Evolutionary conservation across 2,888 invertebrate genomes (phyloP), one percentile per base, ranked within the genome.

Genomic region (Clivina fossor): DNA sequence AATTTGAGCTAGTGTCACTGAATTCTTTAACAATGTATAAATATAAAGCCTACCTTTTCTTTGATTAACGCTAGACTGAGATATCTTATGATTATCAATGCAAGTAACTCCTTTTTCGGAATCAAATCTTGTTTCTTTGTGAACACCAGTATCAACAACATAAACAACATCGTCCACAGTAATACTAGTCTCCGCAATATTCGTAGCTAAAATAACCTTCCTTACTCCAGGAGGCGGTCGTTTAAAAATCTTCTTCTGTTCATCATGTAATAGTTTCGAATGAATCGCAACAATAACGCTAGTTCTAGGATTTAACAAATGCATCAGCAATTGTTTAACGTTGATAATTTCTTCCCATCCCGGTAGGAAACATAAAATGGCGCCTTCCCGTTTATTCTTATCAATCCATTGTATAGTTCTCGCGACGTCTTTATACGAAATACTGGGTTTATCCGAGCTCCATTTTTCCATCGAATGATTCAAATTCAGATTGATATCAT

Each of bases 311-410:
- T 71, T 67, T 1, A 63, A 56, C 1, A 58, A 60, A 18, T 74
- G 65, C 15, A 79, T 74, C 7, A 84, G 61, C n/a, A 78, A 41
- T 11, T 71, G 71, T 43, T 77, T 74, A 0, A 84, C 72, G 40
- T 71, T 71, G 18, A 73, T 74, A 32, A 89, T 88, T 57, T 88
- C 86, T 2, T 78, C 74, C 88, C 89, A 88, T 9, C 88, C 88
- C 11, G 89, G 88, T 4, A 89, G 76, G 62, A 89, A 89, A 33
- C 84, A 84, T 41, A 89, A 73, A 63, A 89, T 85, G 1, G 85
- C 85, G 1, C 88, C 88, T 38, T 80, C 79, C 0, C 77, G 74
- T 63, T 82, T 79, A 0, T 68, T 75, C 7, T 65, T 68, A 44
- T 83, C 77, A n/a, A 88, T 79, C 59, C 80, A 78, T 60, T 74